A percentile compares a stretch with the other conserved stretches of the same genome.
These are phyloP conservation scores for Lapara coniferarum DNA, from an alignment of 2,888 invertebrate genomes.

Conservation along the genomic window DNA sequence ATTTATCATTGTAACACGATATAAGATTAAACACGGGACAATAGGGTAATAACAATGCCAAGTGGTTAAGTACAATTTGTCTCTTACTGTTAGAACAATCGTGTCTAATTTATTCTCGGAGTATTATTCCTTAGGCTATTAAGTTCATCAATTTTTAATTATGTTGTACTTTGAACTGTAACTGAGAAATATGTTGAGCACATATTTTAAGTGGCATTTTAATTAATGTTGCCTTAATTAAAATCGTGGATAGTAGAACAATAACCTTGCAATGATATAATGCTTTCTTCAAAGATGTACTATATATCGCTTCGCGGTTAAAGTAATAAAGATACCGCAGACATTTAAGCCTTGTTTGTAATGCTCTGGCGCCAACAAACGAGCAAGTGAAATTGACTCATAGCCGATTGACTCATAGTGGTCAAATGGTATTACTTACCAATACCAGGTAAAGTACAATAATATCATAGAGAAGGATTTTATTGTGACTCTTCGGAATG, in stretches of 20 bases:
- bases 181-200: neutral
- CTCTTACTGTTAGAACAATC: slow-evolving; percentile 5
- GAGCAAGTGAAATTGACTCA: slow-evolving; percentile 20
- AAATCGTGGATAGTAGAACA: neutral
- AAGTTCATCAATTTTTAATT: slow-evolving; percentile 4
- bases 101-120: slow-evolving; percentile 18
- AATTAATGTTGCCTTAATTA: neutral
- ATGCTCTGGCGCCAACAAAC: slow-evolving; percentile 20
- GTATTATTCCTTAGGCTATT: slow-evolving; percentile 9
- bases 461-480: neutral
- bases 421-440: slow-evolving; percentile 20
- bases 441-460: slow-evolving; percentile 3
- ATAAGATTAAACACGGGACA: slow-evolving; percentile 12
- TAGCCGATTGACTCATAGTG: slow-evolving; percentile 20
- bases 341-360: slow-evolving; percentile 19
- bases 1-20: slow-evolving; percentile 18
- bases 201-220: neutral
- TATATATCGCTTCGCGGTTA: slow-evolving; percentile 9
- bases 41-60: neutral
- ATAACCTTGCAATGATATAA: neutral
- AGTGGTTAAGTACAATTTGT: slow-evolving; percentile 3
- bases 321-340: slow-evolving; percentile 23
- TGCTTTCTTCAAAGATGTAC: neutral
- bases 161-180: neutral
- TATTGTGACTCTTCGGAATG: neutral